Base-by-base conservation (phyloP, 2,113 vertebrate genomes). In the Malurus melanocephalus region DNA sequence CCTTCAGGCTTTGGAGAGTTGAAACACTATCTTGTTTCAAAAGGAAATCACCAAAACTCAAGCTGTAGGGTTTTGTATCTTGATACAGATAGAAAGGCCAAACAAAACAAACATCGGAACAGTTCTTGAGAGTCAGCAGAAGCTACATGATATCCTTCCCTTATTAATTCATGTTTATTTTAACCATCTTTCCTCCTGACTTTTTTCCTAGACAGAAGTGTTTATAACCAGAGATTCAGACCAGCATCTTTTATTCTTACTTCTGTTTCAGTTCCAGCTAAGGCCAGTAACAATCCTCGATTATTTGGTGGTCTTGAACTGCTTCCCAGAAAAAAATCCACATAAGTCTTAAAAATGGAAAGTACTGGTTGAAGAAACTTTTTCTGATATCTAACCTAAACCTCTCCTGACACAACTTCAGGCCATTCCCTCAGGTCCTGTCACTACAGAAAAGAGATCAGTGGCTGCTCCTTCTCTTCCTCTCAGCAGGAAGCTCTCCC, bases 111-210 rank as follows among this genome's bases (percentile, higher is more conserved):
- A 81, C 74, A 87, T 55, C 4, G 3, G 48, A 90, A 69, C 51
- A 79, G 61, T 60, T 94, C 67, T 75, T 33, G 51, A 93, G 88
- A 90, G 80, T 87, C 94, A 94, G 88, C 88, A 96, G 71, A 87
- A 93, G 72, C 71, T 32, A 33, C 82, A 88, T 48, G 2, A 45
- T 68, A 69, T n/a, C 57, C 51, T 73, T 91, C 43, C 38, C 32
- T 85, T 93, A 85, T 85, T 94, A 92, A 92, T 82, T 90, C 84
- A 33, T 82, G 51, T 62, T 93, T 87, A 73, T 82, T 88, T 93
- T 85, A 94, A 67, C 80, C 5, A 28, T 62, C 22, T 80, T 92
- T 82, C 55, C 43, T 87, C 45, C 48, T 5, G 13, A 48, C 20
- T 38, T 79, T 75, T 59, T 81, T 61, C 64, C 43, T 85, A 60